A percentile compares a stretch with the other conserved stretches of the same genome.
Evolutionary conservation across 37 sponge, comb jelly and placozoan species (phyloP).

Genomic region (Cladorhizidae sp.): DNA sequence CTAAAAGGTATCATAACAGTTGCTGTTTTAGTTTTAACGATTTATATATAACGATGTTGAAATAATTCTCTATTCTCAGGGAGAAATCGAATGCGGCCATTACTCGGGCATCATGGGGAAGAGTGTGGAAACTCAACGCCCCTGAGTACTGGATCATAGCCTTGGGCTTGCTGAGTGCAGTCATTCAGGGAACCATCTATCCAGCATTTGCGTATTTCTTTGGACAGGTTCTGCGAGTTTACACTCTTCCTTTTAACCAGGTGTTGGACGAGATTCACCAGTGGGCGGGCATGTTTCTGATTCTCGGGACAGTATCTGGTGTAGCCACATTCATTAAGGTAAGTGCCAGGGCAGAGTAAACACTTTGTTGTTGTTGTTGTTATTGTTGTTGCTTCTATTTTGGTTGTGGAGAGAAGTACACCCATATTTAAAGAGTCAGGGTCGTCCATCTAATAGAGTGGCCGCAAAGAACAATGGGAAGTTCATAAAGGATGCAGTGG

Average conservation of each 20-base stretch:
- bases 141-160: slow-evolving; percentile 75
- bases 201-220: slow-evolving; percentile 77
- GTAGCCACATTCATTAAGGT: background rate
- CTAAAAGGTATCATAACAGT: too few relatives aligned
- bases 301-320: slow-evolving; percentile 17
- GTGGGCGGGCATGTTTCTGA: slow-evolving; percentile 53
- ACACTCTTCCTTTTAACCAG: background rate
- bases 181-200: slow-evolving; percentile 43
- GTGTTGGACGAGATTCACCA: slow-evolving; percentile 12
- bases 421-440: too few relatives aligned
- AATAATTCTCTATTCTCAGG: too few relatives aligned
- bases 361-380: background rate
- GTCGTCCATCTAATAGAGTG: too few relatives aligned
- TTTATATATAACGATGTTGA: too few relatives aligned
- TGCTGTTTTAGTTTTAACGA: too few relatives aligned
- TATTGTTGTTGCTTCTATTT: background rate
- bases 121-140: slow-evolving; percentile 43
- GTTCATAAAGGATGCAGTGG: too few relatives aligned
- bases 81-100: too few relatives aligned
- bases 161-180: slow-evolving; percentile 60
- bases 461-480: too few relatives aligned
- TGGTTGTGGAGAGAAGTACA: background rate
- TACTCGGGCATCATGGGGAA: too few relatives aligned
- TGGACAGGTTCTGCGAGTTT: slow-evolving; percentile 63
- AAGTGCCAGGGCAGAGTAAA: background rate